Evolutionary conservation across 2,113 vertebrate species (phyloP).

Genomic region (Rhineura floridana): DNA sequence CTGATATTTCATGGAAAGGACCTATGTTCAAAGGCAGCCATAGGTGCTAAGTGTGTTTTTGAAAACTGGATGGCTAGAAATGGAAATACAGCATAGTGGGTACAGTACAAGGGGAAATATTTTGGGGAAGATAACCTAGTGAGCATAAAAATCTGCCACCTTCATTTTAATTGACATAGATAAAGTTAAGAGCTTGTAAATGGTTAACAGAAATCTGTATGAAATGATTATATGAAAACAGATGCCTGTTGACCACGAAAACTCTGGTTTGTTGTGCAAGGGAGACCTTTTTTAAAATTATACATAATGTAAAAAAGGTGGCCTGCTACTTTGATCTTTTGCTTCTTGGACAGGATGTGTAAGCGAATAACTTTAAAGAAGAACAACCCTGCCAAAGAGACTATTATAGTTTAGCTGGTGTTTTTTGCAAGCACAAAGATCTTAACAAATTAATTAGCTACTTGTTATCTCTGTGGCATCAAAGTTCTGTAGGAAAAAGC

Average conservation of each 20-base stretch:
- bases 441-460: not conserved
- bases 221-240: not conserved
- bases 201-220: not conserved
- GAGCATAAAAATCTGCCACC: not conserved
- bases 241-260: not conserved
- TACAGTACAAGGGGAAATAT: not conserved
- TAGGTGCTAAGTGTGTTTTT: not conserved
- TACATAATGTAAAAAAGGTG: not conserved
- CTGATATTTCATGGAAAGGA: not conserved
- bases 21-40: not conserved
- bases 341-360: constrained; percentile 36
- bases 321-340: constrained; percentile 20
- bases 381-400: constrained; percentile 21
- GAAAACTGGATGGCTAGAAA: too few species aligned
- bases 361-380: constrained; percentile 29
- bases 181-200: not conserved
- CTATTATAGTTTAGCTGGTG: constrained; percentile 16
- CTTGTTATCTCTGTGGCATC: not conserved
- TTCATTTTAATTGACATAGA: not conserved
- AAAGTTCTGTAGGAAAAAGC: not conserved
- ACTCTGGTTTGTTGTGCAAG: not conserved
- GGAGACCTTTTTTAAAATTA: not conserved
- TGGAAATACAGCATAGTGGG: not conserved
- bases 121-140: not conserved
- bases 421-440: not conserved